A percentile compares a stretch with the other conserved stretches of the same genome.
Evolutionary conservation across 2,113 vertebrate genomes (phyloP).

Genomic region (Xiphophorus maculatus): DNA sequence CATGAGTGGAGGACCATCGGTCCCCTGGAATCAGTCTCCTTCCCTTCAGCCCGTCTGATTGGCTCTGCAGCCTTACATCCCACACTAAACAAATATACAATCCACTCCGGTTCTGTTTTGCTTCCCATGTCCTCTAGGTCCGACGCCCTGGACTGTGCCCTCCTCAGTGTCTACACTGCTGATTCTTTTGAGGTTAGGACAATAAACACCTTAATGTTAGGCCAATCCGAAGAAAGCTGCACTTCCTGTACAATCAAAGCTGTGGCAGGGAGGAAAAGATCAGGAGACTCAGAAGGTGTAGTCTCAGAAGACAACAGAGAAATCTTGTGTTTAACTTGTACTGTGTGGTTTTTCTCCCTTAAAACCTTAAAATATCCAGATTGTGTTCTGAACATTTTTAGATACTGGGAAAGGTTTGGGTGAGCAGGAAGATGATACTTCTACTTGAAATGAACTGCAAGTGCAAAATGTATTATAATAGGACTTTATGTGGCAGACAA

Average conservation of each 20-base stretch:
- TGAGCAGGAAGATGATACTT: no score
- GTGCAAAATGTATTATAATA: no score
- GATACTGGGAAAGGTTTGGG: no score
- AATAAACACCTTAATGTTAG: slow-evolving; percentile 77
- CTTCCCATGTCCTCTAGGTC: slow-evolving; percentile 51
- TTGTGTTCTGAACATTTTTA: background rate
- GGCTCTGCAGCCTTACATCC: slow-evolving; percentile 36
- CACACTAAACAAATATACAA: slow-evolving; percentile 69
- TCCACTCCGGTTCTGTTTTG: slow-evolving; percentile 52
- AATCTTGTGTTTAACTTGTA: background rate
- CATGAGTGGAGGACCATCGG: slow-evolving; percentile 46
- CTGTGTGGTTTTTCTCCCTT: background rate
- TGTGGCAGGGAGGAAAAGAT: slow-evolving; percentile 53
- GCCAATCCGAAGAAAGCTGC: slow-evolving; percentile 48
- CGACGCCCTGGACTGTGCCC: slow-evolving; percentile 67
- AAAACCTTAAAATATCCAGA: background rate
- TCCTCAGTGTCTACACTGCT: slow-evolving; percentile 57
- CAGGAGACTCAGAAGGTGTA: slow-evolving; percentile 41
- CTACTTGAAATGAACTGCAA: no score
- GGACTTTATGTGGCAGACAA: no score
- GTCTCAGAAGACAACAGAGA: slow-evolving; percentile 37
- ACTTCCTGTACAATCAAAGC: slow-evolving; percentile 59
- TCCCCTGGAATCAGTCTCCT: background rate
- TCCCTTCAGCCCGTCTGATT: slow-evolving; percentile 5
- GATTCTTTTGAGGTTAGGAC: slow-evolving; percentile 72